Percentiles rank a stretch among this genome's conserved stretches.
These are phyloP conservation scores for Cheirogaleus major DNA, from an alignment of 2,797 vertebrate species.

Conservation along the genomic window DNA sequence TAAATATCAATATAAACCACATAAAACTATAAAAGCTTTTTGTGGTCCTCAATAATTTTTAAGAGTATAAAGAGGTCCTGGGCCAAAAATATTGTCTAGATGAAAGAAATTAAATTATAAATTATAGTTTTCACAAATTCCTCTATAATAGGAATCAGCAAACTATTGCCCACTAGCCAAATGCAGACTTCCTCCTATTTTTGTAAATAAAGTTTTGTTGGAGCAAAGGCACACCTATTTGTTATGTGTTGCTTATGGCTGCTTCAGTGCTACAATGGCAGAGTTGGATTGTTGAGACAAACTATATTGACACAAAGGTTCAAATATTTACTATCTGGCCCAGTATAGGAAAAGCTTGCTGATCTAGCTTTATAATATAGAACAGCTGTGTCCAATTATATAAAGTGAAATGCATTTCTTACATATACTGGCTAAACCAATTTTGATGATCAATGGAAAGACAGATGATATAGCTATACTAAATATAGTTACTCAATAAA, in stretches of 20 bases:
- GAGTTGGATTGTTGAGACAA: background rate
- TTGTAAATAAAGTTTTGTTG: slow-evolving; percentile 6
- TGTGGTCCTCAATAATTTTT: background rate
- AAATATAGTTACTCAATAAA: background rate
- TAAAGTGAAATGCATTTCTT: slow-evolving; percentile 2
- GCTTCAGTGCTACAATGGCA: background rate
- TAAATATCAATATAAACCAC: background rate
- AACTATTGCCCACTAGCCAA: background rate
- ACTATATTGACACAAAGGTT: background rate
- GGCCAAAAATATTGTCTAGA: slow-evolving; percentile 24
- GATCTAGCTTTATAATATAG: background rate
- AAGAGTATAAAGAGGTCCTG: background rate
- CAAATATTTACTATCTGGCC: background rate
- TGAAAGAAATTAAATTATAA: background rate
- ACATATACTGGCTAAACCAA: background rate
- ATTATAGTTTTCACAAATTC: background rate
- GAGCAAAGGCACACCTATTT: background rate
- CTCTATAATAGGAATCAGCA: background rate
- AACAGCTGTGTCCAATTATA: background rate
- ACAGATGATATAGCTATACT: background rate
- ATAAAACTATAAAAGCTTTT: background rate
- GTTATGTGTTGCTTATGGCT: background rate
- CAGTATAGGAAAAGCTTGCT: background rate
- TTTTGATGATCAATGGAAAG: background rate
- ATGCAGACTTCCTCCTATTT: background rate